Conservation (phyloP, 92 coral and sea anemone genomes). For the Siderastrea siderea region DNA sequence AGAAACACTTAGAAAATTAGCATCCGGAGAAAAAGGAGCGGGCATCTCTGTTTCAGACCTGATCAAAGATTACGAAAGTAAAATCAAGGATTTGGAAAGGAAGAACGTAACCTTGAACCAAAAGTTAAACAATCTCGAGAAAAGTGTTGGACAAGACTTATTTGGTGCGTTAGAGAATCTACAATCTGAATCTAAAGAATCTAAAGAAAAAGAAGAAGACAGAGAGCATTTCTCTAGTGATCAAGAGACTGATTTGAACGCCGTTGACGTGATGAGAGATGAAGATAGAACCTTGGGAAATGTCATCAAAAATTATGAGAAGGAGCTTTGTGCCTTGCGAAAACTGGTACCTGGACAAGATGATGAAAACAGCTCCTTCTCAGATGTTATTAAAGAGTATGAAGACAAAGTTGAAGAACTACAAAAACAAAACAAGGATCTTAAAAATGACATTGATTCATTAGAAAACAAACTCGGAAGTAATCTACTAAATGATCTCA, state of each 20-base stretch:
- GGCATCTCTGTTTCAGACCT: constrained; percentile 4
- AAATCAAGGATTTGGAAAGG: background rate
- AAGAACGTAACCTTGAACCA: background rate
- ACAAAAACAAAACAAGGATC: background rate
- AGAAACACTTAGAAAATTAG: constrained; percentile 34
- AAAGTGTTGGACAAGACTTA: constrained; percentile 7
- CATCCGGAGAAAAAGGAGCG: constrained; percentile 3
- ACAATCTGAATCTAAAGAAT: background rate
- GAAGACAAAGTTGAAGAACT: constrained; percentile 23
- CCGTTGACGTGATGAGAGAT: constrained; percentile 1
- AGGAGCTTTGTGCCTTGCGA: constrained; percentile 27
- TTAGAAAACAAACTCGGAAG: constrained; percentile 15
- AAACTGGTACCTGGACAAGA: constrained; percentile 11
- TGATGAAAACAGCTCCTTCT: background rate
- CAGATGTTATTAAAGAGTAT: constrained; percentile 25
- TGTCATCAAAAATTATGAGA: constrained; percentile 38
- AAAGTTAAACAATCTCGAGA: background rate
- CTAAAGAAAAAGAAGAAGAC: background rate
- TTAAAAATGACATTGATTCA: background rate
- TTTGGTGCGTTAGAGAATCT: background rate
- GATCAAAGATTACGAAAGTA: constrained; percentile 10
- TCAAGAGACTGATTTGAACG: background rate
- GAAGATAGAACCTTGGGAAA: constrained; percentile 32
- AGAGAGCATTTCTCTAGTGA: background rate
- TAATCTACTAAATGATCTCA: background rate